Evolutionary conservation across 2,797 vertebrate species (phyloP).

Genomic region (Pterois miles): DNA sequence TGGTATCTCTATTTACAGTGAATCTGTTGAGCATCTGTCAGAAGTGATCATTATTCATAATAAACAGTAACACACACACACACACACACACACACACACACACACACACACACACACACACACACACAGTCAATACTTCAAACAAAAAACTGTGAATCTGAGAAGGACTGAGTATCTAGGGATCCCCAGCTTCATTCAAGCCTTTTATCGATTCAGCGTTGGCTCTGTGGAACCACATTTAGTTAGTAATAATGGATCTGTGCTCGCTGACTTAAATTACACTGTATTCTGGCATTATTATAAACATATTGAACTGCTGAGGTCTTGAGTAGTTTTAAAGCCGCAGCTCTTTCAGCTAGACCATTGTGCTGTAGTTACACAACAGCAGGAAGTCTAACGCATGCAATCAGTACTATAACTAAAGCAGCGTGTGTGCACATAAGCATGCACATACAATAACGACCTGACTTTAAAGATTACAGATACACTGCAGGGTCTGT

Average conservation of each 20-base stretch:
- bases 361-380: conserved; percentile 18
- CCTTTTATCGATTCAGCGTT: conserved; percentile 42
- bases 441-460: background rate
- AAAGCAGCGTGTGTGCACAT: conserved; percentile 1
- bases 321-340: conserved; percentile 41
- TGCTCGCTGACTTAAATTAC: conserved; percentile 31
- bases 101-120: background rate
- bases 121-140: conserved; percentile 13
- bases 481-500: background rate
- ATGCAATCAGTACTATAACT: conserved; percentile 3
- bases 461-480: background rate
- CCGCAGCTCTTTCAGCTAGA: conserved; percentile 21
- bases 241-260: conserved; percentile 46
- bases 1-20: conserved; percentile 3
- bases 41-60: conserved; percentile 13
- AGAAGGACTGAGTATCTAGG: conserved; percentile 5
- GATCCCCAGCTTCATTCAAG: conserved; percentile 35
- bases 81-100: background rate
- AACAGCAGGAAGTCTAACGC: conserved; percentile 28
- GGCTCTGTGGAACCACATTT: conserved; percentile 40
- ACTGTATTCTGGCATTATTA: conserved; percentile 32
- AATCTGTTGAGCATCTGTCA: conserved; percentile 20
- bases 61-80: background rate
- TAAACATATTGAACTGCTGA: conserved; percentile 47
- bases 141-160: conserved; percentile 23